Evolutionary conservation across 92 coral and sea anemone species (phyloP).

Genomic region (Palythoa heliodiscus): DNA sequence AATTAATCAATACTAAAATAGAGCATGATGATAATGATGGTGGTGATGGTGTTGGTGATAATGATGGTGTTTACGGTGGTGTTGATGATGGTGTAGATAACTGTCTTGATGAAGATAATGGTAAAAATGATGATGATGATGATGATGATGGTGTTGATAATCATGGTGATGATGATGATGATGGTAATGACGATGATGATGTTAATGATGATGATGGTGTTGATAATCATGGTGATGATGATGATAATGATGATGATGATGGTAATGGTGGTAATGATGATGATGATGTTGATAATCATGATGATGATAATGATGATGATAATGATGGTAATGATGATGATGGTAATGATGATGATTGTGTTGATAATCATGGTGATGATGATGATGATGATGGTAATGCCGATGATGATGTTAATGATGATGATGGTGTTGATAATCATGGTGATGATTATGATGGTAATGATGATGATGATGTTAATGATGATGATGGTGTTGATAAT

Average conservation of each 20-base stretch:
- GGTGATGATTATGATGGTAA: neutral
- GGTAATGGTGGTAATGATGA: too few relatives aligned
- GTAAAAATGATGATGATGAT: neutral
- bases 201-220: too few relatives aligned
- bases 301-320: neutral
- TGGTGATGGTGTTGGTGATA: neutral
- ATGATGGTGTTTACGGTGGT: neutral
- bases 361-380: neutral
- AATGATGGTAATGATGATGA: neutral
- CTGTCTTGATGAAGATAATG: neutral
- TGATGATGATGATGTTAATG: neutral
- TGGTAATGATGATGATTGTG: neutral
- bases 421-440: neutral
- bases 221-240: too few relatives aligned
- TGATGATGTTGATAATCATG: neutral
- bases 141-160: neutral
- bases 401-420: neutral
- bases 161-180: neutral
- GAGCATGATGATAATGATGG: neutral
- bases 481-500: too few relatives aligned
- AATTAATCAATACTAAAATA: too few relatives aligned
- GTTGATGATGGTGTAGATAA: neutral
- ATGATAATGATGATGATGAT: too few relatives aligned
- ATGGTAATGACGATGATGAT: neutral
- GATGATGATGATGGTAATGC: neutral